Base-by-base conservation (phyloP, 2,113 vertebrate species). In the Gallinago undulata region DNA sequence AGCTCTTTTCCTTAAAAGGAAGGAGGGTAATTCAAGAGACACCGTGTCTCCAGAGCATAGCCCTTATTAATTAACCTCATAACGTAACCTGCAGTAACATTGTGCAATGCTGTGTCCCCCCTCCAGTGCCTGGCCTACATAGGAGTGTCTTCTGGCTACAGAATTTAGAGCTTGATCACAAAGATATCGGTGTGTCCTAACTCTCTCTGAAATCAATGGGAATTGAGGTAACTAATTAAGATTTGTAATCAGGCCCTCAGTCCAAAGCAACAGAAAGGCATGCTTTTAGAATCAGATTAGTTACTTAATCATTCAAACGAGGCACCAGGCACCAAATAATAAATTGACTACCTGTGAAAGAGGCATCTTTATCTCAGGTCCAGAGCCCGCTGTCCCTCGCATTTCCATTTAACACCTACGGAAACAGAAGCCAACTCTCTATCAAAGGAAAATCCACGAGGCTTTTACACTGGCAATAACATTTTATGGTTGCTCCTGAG, bases 31-130 rank as follows among this genome's bases (percentile, higher is more conserved):
- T 95, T 91, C 95, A 89, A 45, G 94, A 96, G 80, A 59, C 73
- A n/a, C 30, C 1, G 48, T 7, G 14, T 94, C 92, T 95, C 94
- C 96, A 83, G 96, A 95, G 96, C 95, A 94, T 14, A 94, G 95
- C 95, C 95, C 96, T 96, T 95, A 97, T 97, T 97, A 97, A 97
- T 97, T 92, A 97, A 92, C 94, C 92, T 96, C 81, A 39, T 96
- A 97, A 95, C 0, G 89, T 94, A 97, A 96, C 92, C 96, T 69
- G 90, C 94, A 91, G 92, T 95, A 93, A 91, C 94, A 92, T 27
- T 56, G 91, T 73, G 86, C 83, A 59, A 31, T 4, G 86, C 25
- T 53, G 57, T 13, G 85, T 81, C 76, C 69, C 90, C 94, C 90
- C 69, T 95, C 90, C 92, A 95, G 94, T 31, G 31, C 83, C 93